phyloP scores from a whole-genome alignment of 2,113 vertebrate genomes.

The Rhagologus leucostigma region DNA sequence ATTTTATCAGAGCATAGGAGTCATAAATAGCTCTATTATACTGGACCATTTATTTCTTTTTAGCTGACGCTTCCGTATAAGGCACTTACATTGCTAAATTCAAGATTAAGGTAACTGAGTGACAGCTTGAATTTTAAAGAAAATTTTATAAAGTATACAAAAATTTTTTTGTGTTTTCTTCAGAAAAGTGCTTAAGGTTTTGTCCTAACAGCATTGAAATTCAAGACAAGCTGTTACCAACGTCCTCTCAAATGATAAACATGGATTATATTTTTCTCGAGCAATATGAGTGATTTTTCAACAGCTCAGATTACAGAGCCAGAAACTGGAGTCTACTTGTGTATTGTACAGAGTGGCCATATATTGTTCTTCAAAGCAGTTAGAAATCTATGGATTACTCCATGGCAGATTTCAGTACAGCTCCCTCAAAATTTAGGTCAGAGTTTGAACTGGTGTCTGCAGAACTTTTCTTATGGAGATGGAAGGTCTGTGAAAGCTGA shows the following conservation, averaged over 20 bases:
- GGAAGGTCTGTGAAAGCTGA: not conserved
- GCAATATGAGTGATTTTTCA: not conserved
- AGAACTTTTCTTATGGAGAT: not conserved
- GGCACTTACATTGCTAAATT: not conserved
- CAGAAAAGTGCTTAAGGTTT: not conserved
- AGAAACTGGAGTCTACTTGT: not conserved
- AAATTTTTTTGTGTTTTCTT: not conserved
- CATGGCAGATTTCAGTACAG: not conserved
- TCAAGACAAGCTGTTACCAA: not conserved
- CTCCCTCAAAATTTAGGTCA: not conserved
- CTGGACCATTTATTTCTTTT: not conserved
- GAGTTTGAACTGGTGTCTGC: not conserved
- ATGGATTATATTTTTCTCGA: not conserved
- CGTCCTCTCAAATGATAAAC: not conserved
- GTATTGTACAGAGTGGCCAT: not conserved
- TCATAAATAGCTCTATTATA: not conserved
- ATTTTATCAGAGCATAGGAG: not conserved
- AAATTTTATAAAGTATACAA: not conserved
- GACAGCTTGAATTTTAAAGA: not conserved
- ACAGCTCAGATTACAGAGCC: not conserved
- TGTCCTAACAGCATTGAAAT: slow-evolving; percentile 1
- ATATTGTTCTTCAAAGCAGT: not conserved
- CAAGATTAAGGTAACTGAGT: not conserved
- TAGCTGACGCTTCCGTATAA: not conserved
- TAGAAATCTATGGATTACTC: not conserved